Base-by-base conservation (phyloP, 2,113 vertebrate species). In the Chaetodon auriga region DNA sequence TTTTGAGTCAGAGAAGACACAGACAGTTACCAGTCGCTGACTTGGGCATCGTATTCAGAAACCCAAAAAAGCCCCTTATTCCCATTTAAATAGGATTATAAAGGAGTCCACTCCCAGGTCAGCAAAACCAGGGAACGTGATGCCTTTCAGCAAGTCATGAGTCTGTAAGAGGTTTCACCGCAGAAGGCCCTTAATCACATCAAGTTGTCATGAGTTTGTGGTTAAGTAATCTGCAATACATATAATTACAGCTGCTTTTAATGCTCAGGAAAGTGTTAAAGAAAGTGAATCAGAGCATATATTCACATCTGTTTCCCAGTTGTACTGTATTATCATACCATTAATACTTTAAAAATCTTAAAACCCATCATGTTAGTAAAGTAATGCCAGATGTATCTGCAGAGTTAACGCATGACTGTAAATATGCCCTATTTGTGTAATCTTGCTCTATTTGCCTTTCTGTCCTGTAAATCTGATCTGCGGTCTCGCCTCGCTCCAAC, bases 401-500 rank as follows among this genome's bases (percentile, higher is more conserved):
- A 77, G 69, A 72, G 35, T 63, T 63, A 51, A 25, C 18, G 0
- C 38, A 16, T 43, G 77, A 23, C 61, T 65, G 43, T 51, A 68
- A 75, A 78, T 68, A 51, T 53, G 23, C 43, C 58, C 68, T 55
- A 21, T 85, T 61, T 80, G 62, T 89, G 54, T 71, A 64, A 80
- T 84, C 62, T 60, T 55, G 60, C 68, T 25, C 19, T 63, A 69
- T 85, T 87, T 87, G 75, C 79, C 61, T 74, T 77, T 80, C 61
- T 81, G 30, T 51, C 63, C 80, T 41, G 78, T 89, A 63, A 89
- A 90, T 83, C 78, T 84, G 69, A 85, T 80, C 76, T 81, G 79
- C 30, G 61, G 41, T 69, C 76, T 79, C 69, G 78, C 72, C 58
- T 80, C 36, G 15, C 48, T 84, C 81, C 69, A 48, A 76, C 80